These are phyloP conservation scores for Rhagium mordax DNA, from an alignment of 2,888 invertebrate species.

Conservation along the genomic window DNA sequence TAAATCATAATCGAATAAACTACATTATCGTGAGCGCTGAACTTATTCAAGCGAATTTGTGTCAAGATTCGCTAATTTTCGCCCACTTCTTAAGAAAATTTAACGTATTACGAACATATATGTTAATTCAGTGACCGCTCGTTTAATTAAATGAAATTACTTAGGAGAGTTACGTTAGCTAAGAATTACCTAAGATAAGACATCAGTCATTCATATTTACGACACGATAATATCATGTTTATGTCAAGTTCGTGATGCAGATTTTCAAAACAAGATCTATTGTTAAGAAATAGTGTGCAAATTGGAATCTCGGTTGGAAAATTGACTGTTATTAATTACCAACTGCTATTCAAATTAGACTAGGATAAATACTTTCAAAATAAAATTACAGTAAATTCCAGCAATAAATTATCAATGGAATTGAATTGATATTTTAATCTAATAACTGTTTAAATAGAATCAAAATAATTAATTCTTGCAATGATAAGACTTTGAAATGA, in stretches of 20 bases:
- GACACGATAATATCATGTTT: conserved; percentile 40
- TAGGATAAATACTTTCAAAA: not conserved
- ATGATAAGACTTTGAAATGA: too few relatives aligned
- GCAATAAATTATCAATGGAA: too few relatives aligned
- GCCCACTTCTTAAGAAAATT: conserved; percentile 8
- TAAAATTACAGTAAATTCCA: not conserved
- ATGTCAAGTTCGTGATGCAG: conserved; percentile 40
- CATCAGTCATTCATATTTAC: conserved; percentile 39
- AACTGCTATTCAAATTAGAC: not conserved
- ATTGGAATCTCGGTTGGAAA: not conserved
- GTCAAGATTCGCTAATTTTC: conserved; percentile 36
- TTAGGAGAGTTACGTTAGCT: conserved; percentile 2
- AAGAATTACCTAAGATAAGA: conserved; percentile 25
- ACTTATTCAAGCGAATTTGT: conserved; percentile 24
- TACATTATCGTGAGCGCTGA: conserved; percentile 29
- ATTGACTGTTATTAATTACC: not conserved
- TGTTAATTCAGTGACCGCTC: conserved; percentile 27
- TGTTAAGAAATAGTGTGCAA: not conserved
- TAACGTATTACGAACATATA: conserved; percentile 1
- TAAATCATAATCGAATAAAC: conserved; percentile 20
- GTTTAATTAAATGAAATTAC: conserved; percentile 26
- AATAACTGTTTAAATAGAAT: too few relatives aligned
- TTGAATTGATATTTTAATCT: too few relatives aligned
- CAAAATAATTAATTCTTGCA: too few relatives aligned
- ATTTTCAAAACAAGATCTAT: conserved; percentile 26